phyloP scores from a whole-genome alignment of 92 coral and sea anemone genomes.

The Epizoanthus stellaris region DNA sequence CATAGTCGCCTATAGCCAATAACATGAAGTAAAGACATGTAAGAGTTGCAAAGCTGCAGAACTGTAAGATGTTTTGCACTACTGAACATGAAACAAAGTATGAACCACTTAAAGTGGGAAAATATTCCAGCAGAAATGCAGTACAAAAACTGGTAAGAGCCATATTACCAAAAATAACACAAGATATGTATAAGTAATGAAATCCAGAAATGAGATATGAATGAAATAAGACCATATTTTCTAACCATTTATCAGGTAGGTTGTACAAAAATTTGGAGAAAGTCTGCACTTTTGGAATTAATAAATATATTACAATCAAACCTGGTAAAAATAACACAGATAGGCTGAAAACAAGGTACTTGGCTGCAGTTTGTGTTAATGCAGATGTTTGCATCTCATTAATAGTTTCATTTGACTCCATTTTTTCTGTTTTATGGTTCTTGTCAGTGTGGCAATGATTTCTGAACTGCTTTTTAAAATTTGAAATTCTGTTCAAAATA shows the following conservation, averaged over 20 bases:
- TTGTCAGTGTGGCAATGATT: neutral
- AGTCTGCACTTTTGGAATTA: constrained; percentile 3
- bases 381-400: neutral
- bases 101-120: neutral
- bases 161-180: no score
- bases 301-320: neutral
- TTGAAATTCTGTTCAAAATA: constrained; percentile 29
- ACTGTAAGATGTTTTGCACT: neutral
- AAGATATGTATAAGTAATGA: no score
- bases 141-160: no score
- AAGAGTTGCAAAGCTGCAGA: neutral
- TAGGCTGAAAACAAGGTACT: neutral
- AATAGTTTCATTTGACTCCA: neutral
- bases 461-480: constrained; percentile 26
- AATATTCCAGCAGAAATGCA: neutral
- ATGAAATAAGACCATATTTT: no score
- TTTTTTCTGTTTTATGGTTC: neutral
- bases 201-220: no score
- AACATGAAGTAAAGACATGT: neutral
- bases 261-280: no score
- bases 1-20: neutral
- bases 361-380: neutral
- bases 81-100: neutral
- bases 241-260: no score
- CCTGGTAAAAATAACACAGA: neutral